A percentile compares a stretch with the other conserved stretches of the same genome.
Conservation (phyloP, 1,140 invertebrate species). For the Aphelinus certus region DNA sequence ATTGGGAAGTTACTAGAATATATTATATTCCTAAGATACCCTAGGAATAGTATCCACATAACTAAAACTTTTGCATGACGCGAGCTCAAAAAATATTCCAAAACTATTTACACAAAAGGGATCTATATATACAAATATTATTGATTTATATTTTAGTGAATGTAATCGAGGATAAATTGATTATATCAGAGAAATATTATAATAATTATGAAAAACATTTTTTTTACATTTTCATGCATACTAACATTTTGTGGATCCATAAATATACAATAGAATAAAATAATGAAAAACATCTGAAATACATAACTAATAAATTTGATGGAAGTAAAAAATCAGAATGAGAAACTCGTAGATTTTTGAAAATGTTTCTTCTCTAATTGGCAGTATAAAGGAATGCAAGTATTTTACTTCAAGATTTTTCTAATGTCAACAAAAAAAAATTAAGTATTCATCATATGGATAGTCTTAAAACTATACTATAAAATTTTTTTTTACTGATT, state of each 20-base stretch:
- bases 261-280: too few relatives aligned
- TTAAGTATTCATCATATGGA: slow-evolving; percentile 2
- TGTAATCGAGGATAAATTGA: not conserved
- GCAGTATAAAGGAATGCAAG: slow-evolving; percentile 49
- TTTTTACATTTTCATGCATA: too few relatives aligned
- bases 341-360: slow-evolving; percentile 7
- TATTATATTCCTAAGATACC: too few relatives aligned
- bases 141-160: not conserved
- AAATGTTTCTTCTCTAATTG: slow-evolving; percentile 22
- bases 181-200: too few relatives aligned
- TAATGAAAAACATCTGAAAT: not conserved
- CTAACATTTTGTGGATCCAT: too few relatives aligned
- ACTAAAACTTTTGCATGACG: too few relatives aligned
- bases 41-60: too few relatives aligned
- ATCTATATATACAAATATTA: slow-evolving; percentile 8
- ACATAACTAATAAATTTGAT: too few relatives aligned
- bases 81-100: too few relatives aligned
- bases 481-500: slow-evolving; percentile 63
- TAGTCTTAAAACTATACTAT: not conserved
- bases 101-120: slow-evolving; percentile 6
- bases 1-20: too few relatives aligned
- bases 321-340: too few relatives aligned
- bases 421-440: not conserved
- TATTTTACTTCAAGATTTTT: slow-evolving; percentile 19
- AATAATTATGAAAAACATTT: too few relatives aligned